Evolutionary conservation across 2,797 vertebrate genomes (phyloP).

Genomic region (Chiloscyllium punctatum): DNA sequence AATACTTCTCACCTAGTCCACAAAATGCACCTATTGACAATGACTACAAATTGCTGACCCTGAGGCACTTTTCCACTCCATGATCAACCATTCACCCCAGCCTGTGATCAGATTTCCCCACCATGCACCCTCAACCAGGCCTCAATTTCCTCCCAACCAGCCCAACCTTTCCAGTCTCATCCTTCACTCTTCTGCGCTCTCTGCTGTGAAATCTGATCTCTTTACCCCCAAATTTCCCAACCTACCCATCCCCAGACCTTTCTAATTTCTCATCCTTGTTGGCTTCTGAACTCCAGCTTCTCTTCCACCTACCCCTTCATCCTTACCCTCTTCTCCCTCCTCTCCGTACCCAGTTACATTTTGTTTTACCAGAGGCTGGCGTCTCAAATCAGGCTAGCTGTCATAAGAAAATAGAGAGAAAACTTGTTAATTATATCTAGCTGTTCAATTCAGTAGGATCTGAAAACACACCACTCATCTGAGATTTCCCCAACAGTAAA

Average conservation of each 20-base stretch:
- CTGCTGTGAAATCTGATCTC: not conserved
- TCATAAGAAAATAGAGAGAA: too few species aligned
- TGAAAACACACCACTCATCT: not conserved
- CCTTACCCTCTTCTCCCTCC: not conserved
- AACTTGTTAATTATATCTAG: not conserved
- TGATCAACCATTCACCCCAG: not conserved
- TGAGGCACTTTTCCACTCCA: not conserved
- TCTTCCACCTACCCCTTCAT: not conserved
- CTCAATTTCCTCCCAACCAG: not conserved
- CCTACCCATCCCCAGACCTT: not conserved
- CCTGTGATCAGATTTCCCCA: not conserved
- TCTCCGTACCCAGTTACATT: not conserved
- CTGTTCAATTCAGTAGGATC: not conserved
- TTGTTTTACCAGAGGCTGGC: not conserved
- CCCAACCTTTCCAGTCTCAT: not conserved
- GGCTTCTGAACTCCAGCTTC: not conserved
- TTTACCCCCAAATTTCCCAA: not conserved
- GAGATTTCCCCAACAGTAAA: not conserved
- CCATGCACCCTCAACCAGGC: not conserved
- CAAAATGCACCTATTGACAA: not conserved
- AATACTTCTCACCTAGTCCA: not conserved
- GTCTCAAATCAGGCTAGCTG: not conserved
- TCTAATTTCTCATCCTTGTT: not conserved
- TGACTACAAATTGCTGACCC: not conserved
- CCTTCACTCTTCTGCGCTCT: not conserved